Percentiles rank a stretch among this genome's conserved stretches.
These are phyloP conservation scores for Dyspetes luteomarginatus DNA, from an alignment of 2,888 invertebrate genomes.

Conservation along the genomic window DNA sequence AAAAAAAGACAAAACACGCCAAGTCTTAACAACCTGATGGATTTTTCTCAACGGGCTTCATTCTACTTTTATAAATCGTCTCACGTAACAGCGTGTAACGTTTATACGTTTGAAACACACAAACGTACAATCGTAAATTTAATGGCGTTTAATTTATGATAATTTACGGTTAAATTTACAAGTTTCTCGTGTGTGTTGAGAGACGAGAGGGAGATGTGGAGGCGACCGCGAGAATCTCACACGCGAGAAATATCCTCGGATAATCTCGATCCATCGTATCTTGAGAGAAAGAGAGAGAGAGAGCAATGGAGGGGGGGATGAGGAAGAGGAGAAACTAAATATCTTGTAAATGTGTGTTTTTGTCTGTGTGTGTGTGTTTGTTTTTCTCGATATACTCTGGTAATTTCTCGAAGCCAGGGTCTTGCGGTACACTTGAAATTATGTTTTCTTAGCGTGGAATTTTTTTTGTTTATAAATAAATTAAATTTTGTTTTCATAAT, in stretches of 20 bases:
- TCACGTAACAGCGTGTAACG: background rate
- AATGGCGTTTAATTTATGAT: constrained; percentile 78
- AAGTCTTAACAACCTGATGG: constrained; percentile 10
- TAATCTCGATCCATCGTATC: constrained; percentile 48
- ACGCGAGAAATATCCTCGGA: constrained; percentile 56
- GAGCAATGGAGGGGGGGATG: too few species aligned
- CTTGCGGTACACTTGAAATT: constrained; percentile 39
- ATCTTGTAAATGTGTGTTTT: constrained; percentile 17
- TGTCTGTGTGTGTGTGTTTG: background rate
- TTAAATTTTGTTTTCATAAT: background rate
- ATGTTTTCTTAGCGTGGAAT: constrained; percentile 4
- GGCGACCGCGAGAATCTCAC: constrained; percentile 59
- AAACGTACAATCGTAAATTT: constrained; percentile 75
- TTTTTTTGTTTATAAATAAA: background rate
- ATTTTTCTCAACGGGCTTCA: constrained; percentile 12
- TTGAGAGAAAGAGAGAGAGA: background rate
- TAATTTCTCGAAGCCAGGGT: constrained; percentile 24
- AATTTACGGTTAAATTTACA: constrained; percentile 70
- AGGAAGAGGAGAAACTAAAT: constrained; percentile 43
- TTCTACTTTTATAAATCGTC: background rate
- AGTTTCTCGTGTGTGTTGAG: constrained; percentile 52
- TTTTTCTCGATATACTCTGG: background rate
- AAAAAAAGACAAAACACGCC: background rate
- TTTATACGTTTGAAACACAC: background rate
- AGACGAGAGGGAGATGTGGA: constrained; percentile 4